These are phyloP conservation scores for Drosophila basisetae DNA, from an alignment of 2,888 invertebrate species.

Conservation along the genomic window DNA sequence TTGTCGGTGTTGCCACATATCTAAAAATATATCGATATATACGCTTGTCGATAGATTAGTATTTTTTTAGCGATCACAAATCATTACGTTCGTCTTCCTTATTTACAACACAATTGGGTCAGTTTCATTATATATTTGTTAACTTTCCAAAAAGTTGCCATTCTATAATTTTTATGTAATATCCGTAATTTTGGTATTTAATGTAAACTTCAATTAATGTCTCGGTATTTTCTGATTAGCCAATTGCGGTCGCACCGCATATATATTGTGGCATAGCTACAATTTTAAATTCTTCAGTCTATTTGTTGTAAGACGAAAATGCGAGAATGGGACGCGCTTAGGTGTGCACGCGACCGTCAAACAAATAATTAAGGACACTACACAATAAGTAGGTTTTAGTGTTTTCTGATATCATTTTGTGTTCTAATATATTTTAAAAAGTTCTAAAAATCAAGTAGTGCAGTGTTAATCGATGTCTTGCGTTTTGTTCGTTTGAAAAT, in stretches of 20 bases:
- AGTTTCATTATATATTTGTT: neutral
- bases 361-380: neutral
- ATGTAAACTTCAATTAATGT: neutral
- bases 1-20: conserved; percentile 37
- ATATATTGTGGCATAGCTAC: conserved; percentile 43
- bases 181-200: neutral
- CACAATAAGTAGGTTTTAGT: conserved; percentile 19
- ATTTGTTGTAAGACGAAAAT: conserved; percentile 32
- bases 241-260: conserved; percentile 20
- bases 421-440: conserved; percentile 1
- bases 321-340: conserved; percentile 36
- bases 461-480: conserved; percentile 9
- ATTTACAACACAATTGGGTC: neutral
- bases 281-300: conserved; percentile 44
- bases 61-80: neutral
- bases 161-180: neutral
- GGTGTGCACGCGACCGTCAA: conserved; percentile 8
- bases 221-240: conserved; percentile 1
- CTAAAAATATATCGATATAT: neutral
- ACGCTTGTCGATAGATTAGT: neutral
- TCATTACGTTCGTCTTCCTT: neutral
- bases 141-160: neutral
- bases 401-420: conserved; percentile 3
- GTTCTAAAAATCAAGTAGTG: neutral
- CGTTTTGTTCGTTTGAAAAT: neutral